Percentiles rank a stretch among this genome's conserved stretches.
Conservation (phyloP, 2,797 vertebrate species). For the Eulemur rubriventer region DNA sequence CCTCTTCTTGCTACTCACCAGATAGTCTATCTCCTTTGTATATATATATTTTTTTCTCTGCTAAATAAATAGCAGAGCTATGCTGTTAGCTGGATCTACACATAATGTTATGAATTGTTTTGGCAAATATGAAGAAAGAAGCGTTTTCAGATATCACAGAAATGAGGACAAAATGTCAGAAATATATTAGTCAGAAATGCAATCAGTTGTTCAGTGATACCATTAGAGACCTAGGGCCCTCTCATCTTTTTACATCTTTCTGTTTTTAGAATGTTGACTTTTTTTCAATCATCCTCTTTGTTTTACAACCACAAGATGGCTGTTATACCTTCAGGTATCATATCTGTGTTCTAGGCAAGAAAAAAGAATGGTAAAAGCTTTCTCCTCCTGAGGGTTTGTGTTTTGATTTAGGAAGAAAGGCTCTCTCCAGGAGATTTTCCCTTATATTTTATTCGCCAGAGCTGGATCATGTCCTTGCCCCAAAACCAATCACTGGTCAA, state of each 20-base stretch:
- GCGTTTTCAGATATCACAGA: neutral
- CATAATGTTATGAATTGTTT: slow-evolving; percentile 4
- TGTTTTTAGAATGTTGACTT: neutral
- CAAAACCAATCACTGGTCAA: neutral
- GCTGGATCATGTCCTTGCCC: neutral
- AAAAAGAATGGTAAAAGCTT: neutral
- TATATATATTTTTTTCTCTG: neutral
- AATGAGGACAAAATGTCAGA: neutral
- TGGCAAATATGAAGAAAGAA: neutral
- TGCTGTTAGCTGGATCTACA: neutral
- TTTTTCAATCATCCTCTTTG: neutral
- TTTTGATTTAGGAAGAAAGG: neutral
- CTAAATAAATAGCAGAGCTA: slow-evolving; percentile 8
- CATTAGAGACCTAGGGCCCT: neutral
- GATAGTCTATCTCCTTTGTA: neutral
- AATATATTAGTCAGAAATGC: neutral
- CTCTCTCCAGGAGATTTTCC: neutral
- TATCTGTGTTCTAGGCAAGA: neutral
- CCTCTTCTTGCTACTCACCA: neutral
- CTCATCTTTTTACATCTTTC: neutral
- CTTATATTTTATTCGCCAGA: neutral
- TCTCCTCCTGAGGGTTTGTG: neutral
- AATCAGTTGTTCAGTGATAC: neutral
- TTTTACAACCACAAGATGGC: neutral
- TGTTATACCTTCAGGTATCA: neutral